Conservation (phyloP, 2,797 vertebrate genomes). For the Thripadectes ignobilis region DNA sequence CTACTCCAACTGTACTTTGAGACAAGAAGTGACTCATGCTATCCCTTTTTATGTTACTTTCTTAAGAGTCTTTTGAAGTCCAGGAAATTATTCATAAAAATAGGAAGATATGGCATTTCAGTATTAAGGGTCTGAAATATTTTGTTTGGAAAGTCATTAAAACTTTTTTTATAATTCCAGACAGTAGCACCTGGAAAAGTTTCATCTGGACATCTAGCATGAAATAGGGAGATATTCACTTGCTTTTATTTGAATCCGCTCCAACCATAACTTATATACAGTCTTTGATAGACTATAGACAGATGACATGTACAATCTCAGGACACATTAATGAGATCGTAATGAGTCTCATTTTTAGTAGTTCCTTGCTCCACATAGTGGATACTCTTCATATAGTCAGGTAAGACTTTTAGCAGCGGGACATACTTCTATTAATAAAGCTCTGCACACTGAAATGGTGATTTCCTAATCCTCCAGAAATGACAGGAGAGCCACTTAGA, state of each 20-base stretch:
- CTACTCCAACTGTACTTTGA: background rate
- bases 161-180: background rate
- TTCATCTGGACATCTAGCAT: background rate
- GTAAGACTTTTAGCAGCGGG: rapidly evolving
- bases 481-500: background rate
- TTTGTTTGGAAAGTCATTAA: background rate
- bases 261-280: background rate
- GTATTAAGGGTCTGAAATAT: background rate
- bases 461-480: background rate
- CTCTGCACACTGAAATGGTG: background rate
- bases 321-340: background rate
- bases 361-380: background rate
- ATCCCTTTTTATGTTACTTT: background rate
- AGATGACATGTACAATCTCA: background rate
- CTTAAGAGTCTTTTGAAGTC: background rate
- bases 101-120: background rate
- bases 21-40: rapidly evolving
- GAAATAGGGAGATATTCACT: background rate
- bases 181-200: background rate
- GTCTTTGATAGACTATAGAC: background rate
- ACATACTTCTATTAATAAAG: background rate
- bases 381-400: background rate
- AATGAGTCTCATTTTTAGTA: background rate
- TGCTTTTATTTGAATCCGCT: background rate
- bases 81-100: background rate